Percentiles rank a stretch among this genome's conserved stretches.
Evolutionary conservation across 2,888 invertebrate species (phyloP).

Genomic region (Amphipyra tragopoginis): DNA sequence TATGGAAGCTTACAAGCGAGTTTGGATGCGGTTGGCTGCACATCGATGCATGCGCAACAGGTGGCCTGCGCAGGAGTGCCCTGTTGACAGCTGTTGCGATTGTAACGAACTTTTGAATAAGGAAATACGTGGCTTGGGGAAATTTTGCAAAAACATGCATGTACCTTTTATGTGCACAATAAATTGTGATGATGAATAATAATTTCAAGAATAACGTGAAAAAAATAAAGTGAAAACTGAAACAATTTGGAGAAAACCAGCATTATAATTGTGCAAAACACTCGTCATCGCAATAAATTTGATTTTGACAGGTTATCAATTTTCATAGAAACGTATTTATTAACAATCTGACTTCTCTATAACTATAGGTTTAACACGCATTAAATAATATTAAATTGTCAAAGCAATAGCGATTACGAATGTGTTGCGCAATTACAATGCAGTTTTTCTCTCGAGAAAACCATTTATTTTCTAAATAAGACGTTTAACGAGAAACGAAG

Average conservation of each 20-base stretch:
- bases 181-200: too few species aligned
- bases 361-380: too few species aligned
- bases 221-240: neutral
- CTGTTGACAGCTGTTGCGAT: slow-evolving; percentile 51
- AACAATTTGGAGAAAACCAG: neutral
- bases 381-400: too few species aligned
- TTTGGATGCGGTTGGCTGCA: slow-evolving; percentile 42
- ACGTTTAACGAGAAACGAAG: slow-evolving; percentile 4
- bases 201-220: too few species aligned
- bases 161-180: neutral
- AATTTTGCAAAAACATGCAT: slow-evolving; percentile 10
- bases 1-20: slow-evolving; percentile 23
- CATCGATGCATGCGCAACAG: slow-evolving; percentile 63
- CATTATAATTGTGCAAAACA: too few species aligned
- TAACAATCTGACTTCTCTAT: too few species aligned
- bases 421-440: too few species aligned
- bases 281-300: too few species aligned
- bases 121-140: slow-evolving; percentile 19
- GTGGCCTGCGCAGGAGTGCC: slow-evolving; percentile 59
- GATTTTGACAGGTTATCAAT: too few species aligned
- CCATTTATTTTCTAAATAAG: slow-evolving; percentile 2
- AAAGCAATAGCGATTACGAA: too few species aligned
- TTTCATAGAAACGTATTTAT: too few species aligned
- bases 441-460: neutral
- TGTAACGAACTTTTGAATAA: slow-evolving; percentile 47